phyloP scores from a whole-genome alignment of 2,888 invertebrate species.

The Sphaerophoria taeniata region DNA sequence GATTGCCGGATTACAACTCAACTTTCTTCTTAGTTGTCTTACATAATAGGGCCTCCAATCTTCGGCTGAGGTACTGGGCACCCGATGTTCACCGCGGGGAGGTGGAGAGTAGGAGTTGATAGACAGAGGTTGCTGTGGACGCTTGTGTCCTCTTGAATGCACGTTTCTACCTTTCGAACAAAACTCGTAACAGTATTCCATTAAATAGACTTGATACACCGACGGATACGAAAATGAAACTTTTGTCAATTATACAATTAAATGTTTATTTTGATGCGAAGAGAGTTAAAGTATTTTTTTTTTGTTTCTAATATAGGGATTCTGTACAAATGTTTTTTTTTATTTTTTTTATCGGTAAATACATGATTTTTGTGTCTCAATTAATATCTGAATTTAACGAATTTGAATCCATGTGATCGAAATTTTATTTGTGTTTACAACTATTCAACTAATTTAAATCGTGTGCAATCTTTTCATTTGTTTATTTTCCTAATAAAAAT shows the following conservation, averaged over 20 bases:
- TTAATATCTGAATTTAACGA: slow-evolving; percentile 33
- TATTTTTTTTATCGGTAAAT: background rate
- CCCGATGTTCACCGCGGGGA: no score
- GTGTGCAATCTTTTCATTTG: slow-evolving; percentile 41
- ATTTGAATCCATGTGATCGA: slow-evolving; percentile 14
- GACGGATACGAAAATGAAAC: background rate
- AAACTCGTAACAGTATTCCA: background rate
- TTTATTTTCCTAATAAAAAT: slow-evolving; percentile 44
- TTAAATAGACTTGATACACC: background rate
- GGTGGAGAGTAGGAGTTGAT: no score
- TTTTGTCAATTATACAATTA: slow-evolving; percentile 12
- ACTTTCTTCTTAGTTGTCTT: no score
- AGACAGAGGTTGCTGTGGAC: no score
- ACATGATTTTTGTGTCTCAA: background rate
- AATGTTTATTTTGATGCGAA: slow-evolving; percentile 48
- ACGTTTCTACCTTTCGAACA: no score
- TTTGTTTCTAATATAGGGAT: slow-evolving; percentile 35
- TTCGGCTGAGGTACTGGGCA: no score
- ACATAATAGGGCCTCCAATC: no score
- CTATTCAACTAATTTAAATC: slow-evolving; percentile 29
- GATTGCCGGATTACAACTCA: no score
- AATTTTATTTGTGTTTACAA: slow-evolving; percentile 10
- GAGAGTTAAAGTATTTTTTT: slow-evolving; percentile 24
- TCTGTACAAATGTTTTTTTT: slow-evolving; percentile 51
- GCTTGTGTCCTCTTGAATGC: no score